These are phyloP conservation scores for Trisateles emortualis DNA, from an alignment of 2,888 invertebrate genomes.

Conservation along the genomic window DNA sequence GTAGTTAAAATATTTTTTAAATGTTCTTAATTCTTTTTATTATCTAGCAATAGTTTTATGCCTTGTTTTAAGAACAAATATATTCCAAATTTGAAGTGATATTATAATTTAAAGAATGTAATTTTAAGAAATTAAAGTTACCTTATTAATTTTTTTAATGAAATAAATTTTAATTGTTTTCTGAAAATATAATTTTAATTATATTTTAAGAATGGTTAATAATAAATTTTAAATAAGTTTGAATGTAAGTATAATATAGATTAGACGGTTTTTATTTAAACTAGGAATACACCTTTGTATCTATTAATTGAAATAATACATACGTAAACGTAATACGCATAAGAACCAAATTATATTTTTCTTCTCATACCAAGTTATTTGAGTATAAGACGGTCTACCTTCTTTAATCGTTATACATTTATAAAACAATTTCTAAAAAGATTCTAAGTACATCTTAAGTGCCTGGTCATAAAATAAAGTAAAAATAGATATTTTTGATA, in stretches of 20 bases:
- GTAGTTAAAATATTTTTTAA: conserved; percentile 3
- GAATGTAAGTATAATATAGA: neutral
- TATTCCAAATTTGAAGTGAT: conserved; percentile 2
- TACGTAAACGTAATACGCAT: neutral
- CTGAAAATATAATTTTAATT: neutral
- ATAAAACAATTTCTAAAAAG: too few relatives aligned
- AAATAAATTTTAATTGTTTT: neutral
- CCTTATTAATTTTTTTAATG: neutral
- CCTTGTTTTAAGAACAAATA: neutral
- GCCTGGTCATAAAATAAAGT: too few relatives aligned
- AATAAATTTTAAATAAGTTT: neutral
- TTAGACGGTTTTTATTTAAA: neutral
- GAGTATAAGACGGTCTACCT: too few relatives aligned
- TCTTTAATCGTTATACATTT: too few relatives aligned
- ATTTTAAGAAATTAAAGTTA: conserved; percentile 6
- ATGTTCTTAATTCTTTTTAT: neutral
- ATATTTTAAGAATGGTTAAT: neutral
- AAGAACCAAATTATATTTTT: neutral
- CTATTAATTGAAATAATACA: neutral
- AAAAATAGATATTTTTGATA: too few relatives aligned
- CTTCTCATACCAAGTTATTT: too few relatives aligned
- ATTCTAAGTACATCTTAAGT: too few relatives aligned
- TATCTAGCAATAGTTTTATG: neutral
- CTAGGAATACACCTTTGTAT: neutral
- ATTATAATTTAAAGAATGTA: neutral